phyloP scores from a whole-genome alignment of 2,113 vertebrate genomes.

The Taurulus bubalis region DNA sequence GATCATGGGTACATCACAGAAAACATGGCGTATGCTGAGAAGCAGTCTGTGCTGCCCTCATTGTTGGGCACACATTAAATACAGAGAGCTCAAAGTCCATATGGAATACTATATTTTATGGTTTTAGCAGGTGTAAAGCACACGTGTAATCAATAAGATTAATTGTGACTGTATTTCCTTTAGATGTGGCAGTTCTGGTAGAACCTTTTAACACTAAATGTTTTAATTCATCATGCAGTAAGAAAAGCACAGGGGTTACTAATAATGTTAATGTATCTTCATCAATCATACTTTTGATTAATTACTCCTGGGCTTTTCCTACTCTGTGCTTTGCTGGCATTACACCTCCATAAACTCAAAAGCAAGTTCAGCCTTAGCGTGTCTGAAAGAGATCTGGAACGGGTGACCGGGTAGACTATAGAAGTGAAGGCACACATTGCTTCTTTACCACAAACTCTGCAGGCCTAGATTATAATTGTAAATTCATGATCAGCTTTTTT shows the following conservation, averaged over 20 bases:
- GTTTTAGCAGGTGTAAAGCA: conserved; percentile 15
- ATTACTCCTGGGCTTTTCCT: neutral
- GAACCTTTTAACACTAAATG: neutral
- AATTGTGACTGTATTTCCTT: neutral
- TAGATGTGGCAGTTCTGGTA: neutral
- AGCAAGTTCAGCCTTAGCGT: too few relatives aligned
- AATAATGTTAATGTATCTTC: neutral
- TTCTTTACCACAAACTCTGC: neutral
- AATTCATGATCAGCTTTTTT: neutral
- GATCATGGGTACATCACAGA: conserved; percentile 45
- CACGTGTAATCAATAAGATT: neutral
- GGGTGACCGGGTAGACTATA: neutral
- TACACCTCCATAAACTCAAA: too few relatives aligned
- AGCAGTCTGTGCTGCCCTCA: conserved; percentile 16
- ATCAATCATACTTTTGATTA: neutral
- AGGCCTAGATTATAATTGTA: neutral
- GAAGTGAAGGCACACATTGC: neutral
- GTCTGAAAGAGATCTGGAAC: too few relatives aligned
- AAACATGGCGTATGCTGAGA: conserved; percentile 12
- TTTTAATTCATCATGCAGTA: neutral
- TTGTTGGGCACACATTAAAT: neutral
- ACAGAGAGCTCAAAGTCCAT: neutral
- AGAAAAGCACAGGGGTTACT: neutral
- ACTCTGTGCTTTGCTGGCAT: neutral
- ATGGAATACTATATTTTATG: neutral